Evolutionary conservation across 2,888 invertebrate species (phyloP).

Genomic region (Perizoma affinitatum): DNA sequence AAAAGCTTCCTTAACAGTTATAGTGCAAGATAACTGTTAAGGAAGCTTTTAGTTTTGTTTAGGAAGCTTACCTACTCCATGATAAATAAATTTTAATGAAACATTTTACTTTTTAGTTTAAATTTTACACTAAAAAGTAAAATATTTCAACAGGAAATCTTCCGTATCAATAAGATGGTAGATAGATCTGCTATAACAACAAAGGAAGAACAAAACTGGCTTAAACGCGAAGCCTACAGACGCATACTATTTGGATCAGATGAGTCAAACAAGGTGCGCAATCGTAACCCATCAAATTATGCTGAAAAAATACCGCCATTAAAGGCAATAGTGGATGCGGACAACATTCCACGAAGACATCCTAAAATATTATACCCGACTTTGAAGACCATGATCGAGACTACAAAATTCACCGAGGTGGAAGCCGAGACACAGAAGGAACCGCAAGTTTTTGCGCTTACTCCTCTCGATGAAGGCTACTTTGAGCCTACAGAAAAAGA

Average conservation of each 20-base stretch:
- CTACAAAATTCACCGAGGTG: constrained; percentile 27
- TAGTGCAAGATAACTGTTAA: too few species aligned
- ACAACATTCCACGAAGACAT: constrained; percentile 5
- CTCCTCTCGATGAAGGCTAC: constrained; percentile 58
- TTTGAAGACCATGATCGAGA: neutral
- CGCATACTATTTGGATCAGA: constrained; percentile 22
- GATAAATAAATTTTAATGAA: too few species aligned
- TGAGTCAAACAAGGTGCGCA: constrained; percentile 4
- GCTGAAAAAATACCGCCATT: constrained; percentile 6
- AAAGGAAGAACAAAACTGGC: too few species aligned
- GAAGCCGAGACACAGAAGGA: neutral
- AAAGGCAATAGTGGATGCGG: constrained; percentile 2
- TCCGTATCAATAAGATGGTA: too few species aligned
- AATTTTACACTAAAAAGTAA: too few species aligned
- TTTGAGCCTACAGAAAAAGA: constrained; percentile 43
- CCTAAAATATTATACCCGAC: neutral
- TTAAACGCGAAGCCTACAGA: too few species aligned
- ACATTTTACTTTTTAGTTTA: too few species aligned
- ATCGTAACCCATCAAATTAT: constrained; percentile 2
- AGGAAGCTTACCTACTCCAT: too few species aligned
- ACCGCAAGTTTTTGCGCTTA: constrained; percentile 49
- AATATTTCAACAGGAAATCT: too few species aligned
- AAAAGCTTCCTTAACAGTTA: too few species aligned
- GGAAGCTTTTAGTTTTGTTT: too few species aligned
- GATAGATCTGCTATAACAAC: too few species aligned